Conservation (phyloP, 30 jellyfish, hydroid and myxozoan species). For the Sanderia malayensis region DNA sequence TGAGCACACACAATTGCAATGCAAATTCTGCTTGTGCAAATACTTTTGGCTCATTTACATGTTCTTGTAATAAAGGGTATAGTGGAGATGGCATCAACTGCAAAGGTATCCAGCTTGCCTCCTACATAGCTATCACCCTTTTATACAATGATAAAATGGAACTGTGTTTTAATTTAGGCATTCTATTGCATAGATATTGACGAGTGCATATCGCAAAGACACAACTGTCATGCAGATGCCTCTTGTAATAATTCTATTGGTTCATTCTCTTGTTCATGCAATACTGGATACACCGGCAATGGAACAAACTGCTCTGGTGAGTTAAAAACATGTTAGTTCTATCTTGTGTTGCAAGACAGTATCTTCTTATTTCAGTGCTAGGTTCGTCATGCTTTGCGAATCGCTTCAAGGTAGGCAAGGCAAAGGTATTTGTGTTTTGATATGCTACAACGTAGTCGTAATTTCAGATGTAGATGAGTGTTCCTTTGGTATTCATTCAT, state of each 20-base stretch:
- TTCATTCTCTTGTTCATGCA: constrained; percentile 27
- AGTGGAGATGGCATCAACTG: constrained; percentile 44
- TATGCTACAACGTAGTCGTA: too few species aligned
- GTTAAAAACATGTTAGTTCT: not conserved
- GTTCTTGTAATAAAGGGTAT: constrained; percentile 41
- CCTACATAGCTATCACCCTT: too few species aligned
- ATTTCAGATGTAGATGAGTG: constrained; percentile 61
- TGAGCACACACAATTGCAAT: constrained; percentile 28
- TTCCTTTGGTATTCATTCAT: not conserved
- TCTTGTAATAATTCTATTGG: constrained; percentile 27
- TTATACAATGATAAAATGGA: too few species aligned
- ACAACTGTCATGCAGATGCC: constrained; percentile 43
- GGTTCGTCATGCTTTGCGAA: not conserved
- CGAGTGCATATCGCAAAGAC: constrained; percentile 18
- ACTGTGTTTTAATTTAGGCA: too few species aligned
- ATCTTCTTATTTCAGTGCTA: not conserved
- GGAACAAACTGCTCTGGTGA: constrained; percentile 41
- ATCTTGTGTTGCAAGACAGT: not conserved
- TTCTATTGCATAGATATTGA: constrained; percentile 26
- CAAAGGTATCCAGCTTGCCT: constrained; percentile 31
- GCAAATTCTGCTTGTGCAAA: constrained; percentile 36
- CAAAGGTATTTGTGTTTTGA: too few species aligned
- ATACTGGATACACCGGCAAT: constrained; percentile 41
- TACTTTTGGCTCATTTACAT: constrained; percentile 32
- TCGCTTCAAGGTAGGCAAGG: too few species aligned